These are phyloP conservation scores for Chorisops tibialis DNA, from an alignment of 2,888 invertebrate genomes.

Conservation along the genomic window DNA sequence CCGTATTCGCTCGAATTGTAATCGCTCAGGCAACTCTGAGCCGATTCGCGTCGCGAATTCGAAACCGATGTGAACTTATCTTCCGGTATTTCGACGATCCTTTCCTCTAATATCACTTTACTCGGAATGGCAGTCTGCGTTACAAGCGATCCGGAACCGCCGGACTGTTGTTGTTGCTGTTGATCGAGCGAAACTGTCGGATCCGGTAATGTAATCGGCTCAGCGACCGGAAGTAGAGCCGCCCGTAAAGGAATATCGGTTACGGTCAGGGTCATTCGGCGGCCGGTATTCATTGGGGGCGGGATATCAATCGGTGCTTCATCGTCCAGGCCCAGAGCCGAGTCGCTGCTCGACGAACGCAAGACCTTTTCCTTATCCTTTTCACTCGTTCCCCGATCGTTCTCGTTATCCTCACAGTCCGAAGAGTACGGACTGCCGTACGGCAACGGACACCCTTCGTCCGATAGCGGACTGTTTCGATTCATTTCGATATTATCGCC, in stretches of 20 bases:
- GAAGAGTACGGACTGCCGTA: slow-evolving; percentile 48
- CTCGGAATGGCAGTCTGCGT: slow-evolving; percentile 43
- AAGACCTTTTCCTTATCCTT: slow-evolving; percentile 45
- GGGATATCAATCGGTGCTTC: slow-evolving; percentile 35
- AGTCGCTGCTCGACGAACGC: slow-evolving; percentile 50
- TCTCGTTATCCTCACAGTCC: slow-evolving; percentile 33
- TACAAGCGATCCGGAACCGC: slow-evolving; percentile 21
- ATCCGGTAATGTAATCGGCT: slow-evolving; percentile 48
- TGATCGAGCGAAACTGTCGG: slow-evolving; percentile 38
- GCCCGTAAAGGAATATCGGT: slow-evolving; percentile 50
- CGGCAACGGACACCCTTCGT: slow-evolving; percentile 48
- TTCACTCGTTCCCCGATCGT: slow-evolving; percentile 35
- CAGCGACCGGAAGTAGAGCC: slow-evolving; percentile 48
- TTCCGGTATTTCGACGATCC: slow-evolving; percentile 55
- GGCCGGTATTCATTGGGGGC: slow-evolving; percentile 34
- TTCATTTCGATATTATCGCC: slow-evolving; percentile 34
- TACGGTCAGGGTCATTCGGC: slow-evolving; percentile 50
- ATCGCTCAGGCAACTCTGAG: slow-evolving; percentile 52
- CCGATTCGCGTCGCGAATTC: slow-evolving; percentile 53
- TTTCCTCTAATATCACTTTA: slow-evolving; percentile 58
- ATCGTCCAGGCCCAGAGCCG: slow-evolving; percentile 49
- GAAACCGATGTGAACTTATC: slow-evolving; percentile 50
- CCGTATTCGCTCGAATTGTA: slow-evolving; percentile 51
- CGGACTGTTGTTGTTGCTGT: slow-evolving; percentile 19
- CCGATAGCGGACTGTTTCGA: slow-evolving; percentile 43